These are phyloP conservation scores for Labeo calbasu DNA, from an alignment of 2,797 vertebrate genomes.

Conservation along the genomic window DNA sequence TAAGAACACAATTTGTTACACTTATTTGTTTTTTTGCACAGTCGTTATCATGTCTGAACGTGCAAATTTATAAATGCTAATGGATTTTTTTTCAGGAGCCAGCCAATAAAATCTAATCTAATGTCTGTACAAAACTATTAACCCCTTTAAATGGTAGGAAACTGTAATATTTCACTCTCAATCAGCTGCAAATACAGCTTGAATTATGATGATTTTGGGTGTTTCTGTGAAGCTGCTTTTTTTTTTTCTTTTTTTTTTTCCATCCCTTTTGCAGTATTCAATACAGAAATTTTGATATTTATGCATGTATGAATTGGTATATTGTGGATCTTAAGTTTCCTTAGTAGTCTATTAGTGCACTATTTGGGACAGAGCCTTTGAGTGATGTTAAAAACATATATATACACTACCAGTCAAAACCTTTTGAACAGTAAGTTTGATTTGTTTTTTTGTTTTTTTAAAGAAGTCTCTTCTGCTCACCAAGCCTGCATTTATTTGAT, in stretches of 20 bases:
- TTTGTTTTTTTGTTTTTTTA: too few species aligned
- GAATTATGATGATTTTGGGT: background rate
- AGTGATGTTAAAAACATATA: background rate
- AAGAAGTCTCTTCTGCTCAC: too few species aligned
- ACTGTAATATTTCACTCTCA: background rate
- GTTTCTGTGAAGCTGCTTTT: background rate
- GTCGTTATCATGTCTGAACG: background rate
- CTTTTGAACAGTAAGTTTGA: too few species aligned
- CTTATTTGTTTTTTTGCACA: background rate
- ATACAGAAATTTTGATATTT: background rate
- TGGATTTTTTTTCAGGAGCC: constrained; percentile 19
- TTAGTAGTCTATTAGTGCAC: background rate
- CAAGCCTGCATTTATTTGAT: too few species aligned
- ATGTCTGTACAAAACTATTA: constrained; percentile 4
- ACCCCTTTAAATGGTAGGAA: background rate
- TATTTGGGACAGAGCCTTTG: background rate
- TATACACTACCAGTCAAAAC: too few species aligned
- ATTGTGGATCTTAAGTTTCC: background rate
- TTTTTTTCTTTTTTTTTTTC: background rate
- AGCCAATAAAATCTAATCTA: background rate
- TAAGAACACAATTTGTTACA: background rate
- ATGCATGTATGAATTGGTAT: background rate
- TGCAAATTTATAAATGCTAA: background rate
- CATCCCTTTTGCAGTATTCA: background rate
- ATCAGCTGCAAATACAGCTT: background rate